Conservation (phyloP, 2,797 vertebrate genomes). For the Synanceia verrucosa region DNA sequence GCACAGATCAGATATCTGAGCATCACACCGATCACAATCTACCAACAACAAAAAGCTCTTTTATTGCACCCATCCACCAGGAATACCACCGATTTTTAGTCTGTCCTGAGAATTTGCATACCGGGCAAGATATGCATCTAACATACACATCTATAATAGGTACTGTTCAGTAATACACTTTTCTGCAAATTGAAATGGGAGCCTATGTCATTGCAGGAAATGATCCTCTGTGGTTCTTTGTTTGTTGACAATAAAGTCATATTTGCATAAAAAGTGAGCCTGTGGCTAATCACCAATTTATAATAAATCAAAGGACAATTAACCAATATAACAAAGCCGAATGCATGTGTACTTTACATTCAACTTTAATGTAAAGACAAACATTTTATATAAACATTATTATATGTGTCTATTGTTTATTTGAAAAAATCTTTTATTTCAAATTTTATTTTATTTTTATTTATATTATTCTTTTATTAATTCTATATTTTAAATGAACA, state of each 20-base stretch:
- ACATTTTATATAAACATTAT: no score
- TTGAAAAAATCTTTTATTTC: no score
- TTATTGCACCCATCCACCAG: conserved; percentile 55
- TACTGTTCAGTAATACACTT: conserved; percentile 21
- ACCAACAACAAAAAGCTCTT: conserved; percentile 54
- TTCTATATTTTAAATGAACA: no score
- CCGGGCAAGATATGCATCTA: conserved; percentile 46
- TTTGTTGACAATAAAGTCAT: not conserved
- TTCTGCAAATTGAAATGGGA: conserved; percentile 19
- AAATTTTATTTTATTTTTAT: not conserved
- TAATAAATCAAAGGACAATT: conserved; percentile 3
- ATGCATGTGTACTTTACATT: not conserved
- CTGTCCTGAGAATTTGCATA: conserved; percentile 76
- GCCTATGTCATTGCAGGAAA: not conserved
- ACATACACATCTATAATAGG: conserved; percentile 11
- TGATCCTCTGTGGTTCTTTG: not conserved
- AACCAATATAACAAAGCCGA: not conserved
- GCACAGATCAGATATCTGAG: conserved; percentile 63
- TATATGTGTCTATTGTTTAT: no score
- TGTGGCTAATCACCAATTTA: not conserved
- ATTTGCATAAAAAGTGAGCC: conserved; percentile 27
- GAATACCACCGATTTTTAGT: conserved; percentile 54
- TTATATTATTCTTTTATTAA: no score
- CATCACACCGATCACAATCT: conserved; percentile 73
- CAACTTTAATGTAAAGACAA: not conserved